phyloP scores from a whole-genome alignment of 2,113 vertebrate genomes.

The Ranitomeya imitator region DNA sequence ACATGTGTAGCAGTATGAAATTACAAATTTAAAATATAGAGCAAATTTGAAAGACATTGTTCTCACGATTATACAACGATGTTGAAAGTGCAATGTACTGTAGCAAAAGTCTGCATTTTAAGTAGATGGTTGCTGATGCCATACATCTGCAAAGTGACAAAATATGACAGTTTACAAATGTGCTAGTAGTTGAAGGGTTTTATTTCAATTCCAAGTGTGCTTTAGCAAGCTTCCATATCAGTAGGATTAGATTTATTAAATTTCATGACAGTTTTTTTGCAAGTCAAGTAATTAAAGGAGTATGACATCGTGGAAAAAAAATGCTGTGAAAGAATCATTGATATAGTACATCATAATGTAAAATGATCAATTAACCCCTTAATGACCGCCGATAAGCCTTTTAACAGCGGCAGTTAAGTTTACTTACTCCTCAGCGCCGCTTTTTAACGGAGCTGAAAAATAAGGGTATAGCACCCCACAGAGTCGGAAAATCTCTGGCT shows the following conservation, averaged over 20 bases:
- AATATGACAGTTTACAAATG: slow-evolving; percentile 53
- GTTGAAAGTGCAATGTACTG: slow-evolving; percentile 50
- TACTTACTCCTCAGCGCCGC: too few relatives aligned
- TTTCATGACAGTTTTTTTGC: slow-evolving; percentile 18
- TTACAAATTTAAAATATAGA: slow-evolving; percentile 41
- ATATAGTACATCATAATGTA: not conserved
- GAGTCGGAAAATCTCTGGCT: too few relatives aligned
- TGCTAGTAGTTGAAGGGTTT: slow-evolving; percentile 42
- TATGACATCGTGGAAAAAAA: not conserved
- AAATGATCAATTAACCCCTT: not conserved
- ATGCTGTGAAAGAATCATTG: not conserved
- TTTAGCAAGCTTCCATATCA: not conserved
- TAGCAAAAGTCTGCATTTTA: slow-evolving; percentile 48
- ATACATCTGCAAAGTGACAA: slow-evolving; percentile 52
- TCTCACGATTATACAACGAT: slow-evolving; percentile 49
- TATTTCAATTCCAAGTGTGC: slow-evolving; percentile 32
- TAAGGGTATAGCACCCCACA: too few relatives aligned
- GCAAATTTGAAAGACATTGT: slow-evolving; percentile 31
- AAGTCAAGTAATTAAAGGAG: slow-evolving; percentile 8
- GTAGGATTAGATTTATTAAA: slow-evolving; percentile 34
- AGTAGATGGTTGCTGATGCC: slow-evolving; percentile 37
- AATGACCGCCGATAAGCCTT: not conserved
- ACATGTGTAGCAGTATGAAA: slow-evolving; percentile 37
- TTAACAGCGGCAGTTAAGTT: too few relatives aligned
- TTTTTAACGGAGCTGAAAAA: too few relatives aligned